phyloP scores from a whole-genome alignment of 2,113 vertebrate species.

The Cottus gobio region DNA sequence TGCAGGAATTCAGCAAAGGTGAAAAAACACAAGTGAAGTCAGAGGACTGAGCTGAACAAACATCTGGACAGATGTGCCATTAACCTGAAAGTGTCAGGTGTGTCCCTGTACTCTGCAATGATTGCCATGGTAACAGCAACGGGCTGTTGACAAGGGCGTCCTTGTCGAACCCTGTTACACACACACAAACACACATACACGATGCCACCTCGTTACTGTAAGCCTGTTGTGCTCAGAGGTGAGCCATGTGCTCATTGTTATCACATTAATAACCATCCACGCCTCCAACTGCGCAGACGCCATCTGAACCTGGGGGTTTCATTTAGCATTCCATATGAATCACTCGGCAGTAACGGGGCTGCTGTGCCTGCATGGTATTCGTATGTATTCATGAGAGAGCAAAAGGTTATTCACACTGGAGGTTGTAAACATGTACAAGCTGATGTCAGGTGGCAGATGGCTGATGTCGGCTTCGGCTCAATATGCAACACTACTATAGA shows the following conservation, averaged over 20 bases:
- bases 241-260: not conserved
- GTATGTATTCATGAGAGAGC: not conserved
- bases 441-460: not conserved
- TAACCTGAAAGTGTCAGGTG: not conserved
- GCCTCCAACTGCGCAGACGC: not conserved
- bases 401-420: not conserved
- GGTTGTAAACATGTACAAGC: constrained; percentile 4
- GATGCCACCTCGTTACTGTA: not conserved
- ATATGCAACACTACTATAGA: not conserved
- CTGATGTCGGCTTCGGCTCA: not conserved
- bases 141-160: not conserved
- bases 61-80: not conserved
- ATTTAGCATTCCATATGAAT: not conserved
- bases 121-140: constrained; percentile 10
- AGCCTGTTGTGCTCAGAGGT: not conserved
- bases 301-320: constrained; percentile 1
- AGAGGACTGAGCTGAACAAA: not conserved
- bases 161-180: not conserved
- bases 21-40: not conserved
- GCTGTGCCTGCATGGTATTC: not conserved
- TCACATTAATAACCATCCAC: constrained; percentile 8
- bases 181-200: not conserved
- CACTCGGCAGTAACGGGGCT: not conserved
- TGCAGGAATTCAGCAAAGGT: not conserved
- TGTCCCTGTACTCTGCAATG: not conserved